These are phyloP conservation scores for Trypoxylon attenuatum DNA, from an alignment of 2,888 invertebrate genomes.

Conservation along the genomic window DNA sequence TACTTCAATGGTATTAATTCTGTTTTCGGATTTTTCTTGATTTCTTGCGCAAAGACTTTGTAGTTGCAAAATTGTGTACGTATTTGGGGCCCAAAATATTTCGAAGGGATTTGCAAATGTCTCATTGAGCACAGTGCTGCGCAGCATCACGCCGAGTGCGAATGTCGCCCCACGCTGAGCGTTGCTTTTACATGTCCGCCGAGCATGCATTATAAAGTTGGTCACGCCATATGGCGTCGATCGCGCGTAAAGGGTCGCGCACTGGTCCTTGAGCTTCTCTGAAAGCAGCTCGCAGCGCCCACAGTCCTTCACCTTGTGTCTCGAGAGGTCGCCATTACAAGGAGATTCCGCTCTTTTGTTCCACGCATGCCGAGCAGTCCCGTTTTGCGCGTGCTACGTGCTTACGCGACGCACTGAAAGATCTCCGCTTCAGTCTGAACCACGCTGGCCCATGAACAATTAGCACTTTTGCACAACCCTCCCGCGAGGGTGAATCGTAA, in stretches of 20 bases:
- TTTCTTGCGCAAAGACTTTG: too few relatives aligned
- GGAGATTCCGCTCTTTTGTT: constrained; percentile 58
- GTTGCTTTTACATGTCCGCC: constrained; percentile 50
- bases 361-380: constrained; percentile 26
- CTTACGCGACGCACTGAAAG: constrained; percentile 26
- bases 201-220: constrained; percentile 58
- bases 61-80: too few relatives aligned
- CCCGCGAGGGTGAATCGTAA: not conserved
- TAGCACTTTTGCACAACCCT: not conserved
- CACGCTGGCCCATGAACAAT: not conserved
- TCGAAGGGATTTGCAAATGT: constrained; percentile 10
- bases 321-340: constrained; percentile 53
- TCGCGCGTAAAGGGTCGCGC: constrained; percentile 58
- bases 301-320: constrained; percentile 53
- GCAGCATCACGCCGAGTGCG: not conserved
- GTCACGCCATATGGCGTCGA: constrained; percentile 66
- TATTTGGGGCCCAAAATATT: too few relatives aligned
- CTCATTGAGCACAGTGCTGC: constrained; percentile 10
- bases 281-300: constrained; percentile 47
- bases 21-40: too few relatives aligned
- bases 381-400: constrained; percentile 34
- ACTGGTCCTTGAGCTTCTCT: constrained; percentile 57
- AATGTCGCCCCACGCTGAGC: constrained; percentile 11
- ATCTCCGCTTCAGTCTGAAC: not conserved
- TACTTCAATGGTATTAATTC: too few relatives aligned